These are phyloP conservation scores for Drosophila rufa DNA, from an alignment of 1,140 invertebrate genomes.

Conservation along the genomic window DNA sequence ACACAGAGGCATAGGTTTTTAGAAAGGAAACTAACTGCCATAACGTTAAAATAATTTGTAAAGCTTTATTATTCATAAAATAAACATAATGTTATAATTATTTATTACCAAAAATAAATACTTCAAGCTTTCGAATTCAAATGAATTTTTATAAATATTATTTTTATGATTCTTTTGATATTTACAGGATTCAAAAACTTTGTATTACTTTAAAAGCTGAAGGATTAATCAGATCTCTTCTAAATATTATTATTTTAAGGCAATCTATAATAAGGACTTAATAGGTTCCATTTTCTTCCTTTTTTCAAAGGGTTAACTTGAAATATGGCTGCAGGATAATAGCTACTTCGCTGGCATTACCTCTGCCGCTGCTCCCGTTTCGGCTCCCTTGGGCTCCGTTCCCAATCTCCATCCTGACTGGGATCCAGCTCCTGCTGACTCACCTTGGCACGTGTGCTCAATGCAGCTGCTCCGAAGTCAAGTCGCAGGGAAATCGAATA, in stretches of 20 bases:
- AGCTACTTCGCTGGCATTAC: constrained; percentile 28
- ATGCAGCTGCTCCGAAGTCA: constrained; percentile 43
- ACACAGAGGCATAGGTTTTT: background rate
- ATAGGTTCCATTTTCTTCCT: background rate
- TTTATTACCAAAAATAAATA: background rate
- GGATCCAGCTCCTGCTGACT: constrained; percentile 47
- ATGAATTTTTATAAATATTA: background rate
- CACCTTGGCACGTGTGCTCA: constrained; percentile 71
- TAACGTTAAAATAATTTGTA: too few relatives aligned
- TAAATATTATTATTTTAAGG: too few relatives aligned
- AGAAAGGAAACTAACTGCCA: background rate
- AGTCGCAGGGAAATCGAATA: constrained; percentile 24
- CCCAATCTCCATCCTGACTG: constrained; percentile 23
- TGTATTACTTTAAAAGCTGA: too few relatives aligned
- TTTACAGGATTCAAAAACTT: too few relatives aligned
- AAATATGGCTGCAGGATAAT: constrained; percentile 64
- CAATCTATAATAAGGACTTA: too few relatives aligned
- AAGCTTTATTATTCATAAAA: too few relatives aligned
- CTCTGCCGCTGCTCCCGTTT: constrained; percentile 21
- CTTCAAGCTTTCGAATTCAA: background rate
- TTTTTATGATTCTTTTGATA: too few relatives aligned
- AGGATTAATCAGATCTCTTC: too few relatives aligned
- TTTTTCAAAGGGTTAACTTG: constrained; percentile 40
- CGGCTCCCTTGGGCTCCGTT: constrained; percentile 11
- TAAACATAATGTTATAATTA: background rate